These are phyloP conservation scores for Tragelaphus buxtoni DNA, from an alignment of 2,113 vertebrate species.

Conservation along the genomic window DNA sequence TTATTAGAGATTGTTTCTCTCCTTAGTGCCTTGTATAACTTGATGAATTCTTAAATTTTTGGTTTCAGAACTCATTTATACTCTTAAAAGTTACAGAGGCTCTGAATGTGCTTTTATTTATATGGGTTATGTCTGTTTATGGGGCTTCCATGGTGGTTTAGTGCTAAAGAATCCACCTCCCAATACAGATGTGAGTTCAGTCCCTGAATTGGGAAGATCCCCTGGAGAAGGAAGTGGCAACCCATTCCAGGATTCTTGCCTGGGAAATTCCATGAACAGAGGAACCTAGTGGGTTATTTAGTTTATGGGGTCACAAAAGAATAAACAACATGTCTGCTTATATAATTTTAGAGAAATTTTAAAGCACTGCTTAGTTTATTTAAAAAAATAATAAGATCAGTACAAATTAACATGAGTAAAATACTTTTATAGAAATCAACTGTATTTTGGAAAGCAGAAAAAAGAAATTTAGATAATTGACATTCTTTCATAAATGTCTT, in stretches of 20 bases:
- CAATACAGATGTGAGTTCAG: background rate
- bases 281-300: background rate
- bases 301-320: background rate
- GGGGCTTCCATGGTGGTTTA: background rate
- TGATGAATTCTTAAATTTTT: background rate
- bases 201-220: background rate
- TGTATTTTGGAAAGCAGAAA: background rate
- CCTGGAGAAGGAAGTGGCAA: background rate
- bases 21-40: background rate
- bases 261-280: background rate
- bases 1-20: background rate
- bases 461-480: background rate
- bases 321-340: background rate
- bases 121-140: background rate
- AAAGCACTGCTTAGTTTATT: background rate
- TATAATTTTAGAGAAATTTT: constrained; percentile 12
- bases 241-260: background rate
- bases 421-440: background rate
- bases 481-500: background rate
- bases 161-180: background rate
- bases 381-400: background rate
- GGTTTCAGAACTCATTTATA: background rate
- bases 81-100: background rate
- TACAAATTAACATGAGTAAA: background rate
- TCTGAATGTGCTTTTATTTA: background rate